Conservation (phyloP, 2,888 invertebrate genomes). For the Drosophila infuscata region DNA sequence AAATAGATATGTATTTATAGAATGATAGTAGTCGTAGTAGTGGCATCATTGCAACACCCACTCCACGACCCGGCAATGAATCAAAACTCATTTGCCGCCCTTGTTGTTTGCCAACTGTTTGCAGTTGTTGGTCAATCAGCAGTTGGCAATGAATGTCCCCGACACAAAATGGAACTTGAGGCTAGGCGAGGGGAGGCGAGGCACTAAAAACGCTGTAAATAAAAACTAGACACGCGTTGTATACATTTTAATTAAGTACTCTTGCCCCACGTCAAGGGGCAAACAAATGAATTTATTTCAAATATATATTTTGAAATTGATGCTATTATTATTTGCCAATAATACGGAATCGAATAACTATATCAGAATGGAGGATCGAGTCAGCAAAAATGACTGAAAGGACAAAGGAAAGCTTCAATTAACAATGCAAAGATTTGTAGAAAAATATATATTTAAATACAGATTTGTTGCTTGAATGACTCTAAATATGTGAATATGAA, state of each 20-base stretch:
- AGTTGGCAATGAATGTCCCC: constrained; percentile 17
- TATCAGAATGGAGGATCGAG: background rate
- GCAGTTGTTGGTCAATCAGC: constrained; percentile 41
- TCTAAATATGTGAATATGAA: background rate
- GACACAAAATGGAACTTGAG: constrained; percentile 6
- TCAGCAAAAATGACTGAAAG: background rate
- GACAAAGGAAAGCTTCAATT: background rate
- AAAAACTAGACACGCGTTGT: background rate
- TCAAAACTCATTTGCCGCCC: constrained; percentile 70
- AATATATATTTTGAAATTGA: background rate
- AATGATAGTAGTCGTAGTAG: constrained; percentile 19
- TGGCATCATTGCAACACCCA: constrained; percentile 8
- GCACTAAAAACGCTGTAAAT: background rate
- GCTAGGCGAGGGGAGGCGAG: background rate
- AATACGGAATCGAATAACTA: background rate
- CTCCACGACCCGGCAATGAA: constrained; percentile 40
- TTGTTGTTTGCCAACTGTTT: constrained; percentile 53
- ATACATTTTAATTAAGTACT: background rate
- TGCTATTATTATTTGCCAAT: no score
- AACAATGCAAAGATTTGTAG: background rate
- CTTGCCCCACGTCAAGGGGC: background rate
- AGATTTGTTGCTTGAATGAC: background rate
- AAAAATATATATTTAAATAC: background rate
- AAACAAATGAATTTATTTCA: background rate
- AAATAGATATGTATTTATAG: constrained; percentile 13